Evolutionary conservation across 2,888 invertebrate genomes (phyloP), one percentile per base, ranked within the genome.

Genomic region (Pseudeuparius sepicola): DNA sequence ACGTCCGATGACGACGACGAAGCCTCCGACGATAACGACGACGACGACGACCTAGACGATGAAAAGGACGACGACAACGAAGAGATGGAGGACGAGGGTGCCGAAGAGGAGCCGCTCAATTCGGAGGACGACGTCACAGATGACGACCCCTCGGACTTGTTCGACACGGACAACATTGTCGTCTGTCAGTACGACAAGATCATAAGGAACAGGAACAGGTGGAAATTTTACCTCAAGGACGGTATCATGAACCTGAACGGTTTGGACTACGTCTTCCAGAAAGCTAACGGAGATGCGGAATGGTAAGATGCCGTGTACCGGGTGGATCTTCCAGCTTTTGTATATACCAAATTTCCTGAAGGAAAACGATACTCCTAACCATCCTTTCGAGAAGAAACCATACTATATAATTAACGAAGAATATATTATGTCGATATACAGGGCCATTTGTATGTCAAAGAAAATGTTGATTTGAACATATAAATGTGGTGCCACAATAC

Each of bases 151-250:
- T 73, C 81, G 42, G 94, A 96, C 61, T 73, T 97, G 59, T 98
- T 97, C 67, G 97, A 98, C 54, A 94, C 97, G 24, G 97, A 98
- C 51, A 97, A 98, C 70, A 96, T 98, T 37, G 92, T 99, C 42
- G 97, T 98, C 39, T 99, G 98, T 63, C 98, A 98, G 65, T 98
- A 97, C 67, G 98, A 98, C 67, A 98, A 98, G 87, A 94, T 98
- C 41, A 94, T 94, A 45, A 43, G 51, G 14, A 94, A 89, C 61
- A 81, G 97, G 55, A 96, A 94, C 65, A 93, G 93, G 65, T 98
- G 98, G 98, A 98, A 97, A 70, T 97, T 99, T 64, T 89, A 93
- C 63, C 70, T 98, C 45, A 99, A 99, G 68, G 98, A 98, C 67
- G 98, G 98, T 39, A 96, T 98, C 45, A 98, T 98, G 98, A 97